Base-by-base conservation (phyloP, 2,888 invertebrate species). In the Arrhopalites spinosus region DNA sequence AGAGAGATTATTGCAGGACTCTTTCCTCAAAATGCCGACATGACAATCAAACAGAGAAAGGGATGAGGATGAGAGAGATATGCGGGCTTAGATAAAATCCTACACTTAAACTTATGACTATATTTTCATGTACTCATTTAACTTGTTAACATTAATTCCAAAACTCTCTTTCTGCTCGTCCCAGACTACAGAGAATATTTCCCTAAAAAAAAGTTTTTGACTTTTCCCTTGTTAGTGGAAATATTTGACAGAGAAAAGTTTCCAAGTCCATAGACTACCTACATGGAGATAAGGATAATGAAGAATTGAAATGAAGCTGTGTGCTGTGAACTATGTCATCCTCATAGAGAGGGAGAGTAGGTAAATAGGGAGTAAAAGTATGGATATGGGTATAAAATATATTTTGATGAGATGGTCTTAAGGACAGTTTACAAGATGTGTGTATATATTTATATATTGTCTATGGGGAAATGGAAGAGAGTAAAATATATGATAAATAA, bases 401-500 rank as follows among this genome's bases (percentile, higher is more conserved):
- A n/a, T 36, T 36, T 36, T 36, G 36, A 36, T 36, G 36, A 36
- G 36, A 64, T 13, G 20, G 64, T 64, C 2, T 7, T 20, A n/a
- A 1, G 64, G 17, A 64, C 30, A 64, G 20, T 17, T 30, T 36
- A 25, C 13, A 61, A 25, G 59, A 59, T 59, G 13, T 15, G 20
- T 50, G 61, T 61, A 7, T 61, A 3, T 27, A 5, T 27, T 1
- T 23, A 23, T 20, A 3, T 23, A 61, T 23, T 13, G 43, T 64
- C 73, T 50, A 20, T 47, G 50, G 73, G 73, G 73, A 64, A 73
- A 73, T 63, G 30, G 47, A 50, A 64, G 73, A 73, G 47, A 73
- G 63, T 30, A 63, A 73, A 73, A 64, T 73, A 73, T 73, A 73
- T 73, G 73, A 73, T 73, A 73, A 73, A 73, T 73, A 73, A 73